phyloP scores from a whole-genome alignment of 2,797 vertebrate species.

The Microtus obscurus region DNA sequence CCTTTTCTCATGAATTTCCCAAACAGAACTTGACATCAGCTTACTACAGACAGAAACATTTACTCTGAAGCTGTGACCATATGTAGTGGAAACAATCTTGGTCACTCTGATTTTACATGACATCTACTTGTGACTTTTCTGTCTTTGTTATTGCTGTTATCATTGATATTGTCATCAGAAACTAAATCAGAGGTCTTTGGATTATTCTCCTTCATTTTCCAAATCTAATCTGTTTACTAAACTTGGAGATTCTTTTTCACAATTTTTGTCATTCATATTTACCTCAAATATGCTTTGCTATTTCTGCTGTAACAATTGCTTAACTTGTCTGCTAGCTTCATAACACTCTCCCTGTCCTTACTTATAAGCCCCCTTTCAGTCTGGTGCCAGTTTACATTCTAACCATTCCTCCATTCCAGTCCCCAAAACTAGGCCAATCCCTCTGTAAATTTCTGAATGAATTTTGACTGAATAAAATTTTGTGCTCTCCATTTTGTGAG shows the following conservation, averaged over 20 bases:
- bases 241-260: neutral
- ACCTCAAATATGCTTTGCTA: neutral
- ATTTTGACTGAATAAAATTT: neutral
- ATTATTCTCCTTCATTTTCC: neutral
- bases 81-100: slow-evolving; percentile 25
- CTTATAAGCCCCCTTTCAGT: neutral
- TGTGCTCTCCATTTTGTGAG: neutral
- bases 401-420: neutral
- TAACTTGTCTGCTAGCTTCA: neutral
- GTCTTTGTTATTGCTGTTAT: neutral
- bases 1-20: slow-evolving; percentile 16
- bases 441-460: slow-evolving; percentile 25
- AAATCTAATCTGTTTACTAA: neutral
- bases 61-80: slow-evolving; percentile 14
- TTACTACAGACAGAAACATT: slow-evolving; percentile 22
- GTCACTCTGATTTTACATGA: neutral
- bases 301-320: neutral
- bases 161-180: neutral
- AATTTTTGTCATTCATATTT: neutral
- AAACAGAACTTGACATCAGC: neutral
- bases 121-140: neutral
- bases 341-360: neutral
- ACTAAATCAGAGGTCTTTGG: neutral
- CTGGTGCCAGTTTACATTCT: slow-evolving; percentile 13
- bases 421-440: neutral